These are phyloP conservation scores for Lithobates sylvaticus DNA, from an alignment of 2,797 vertebrate genomes.

Conservation along the genomic window DNA sequence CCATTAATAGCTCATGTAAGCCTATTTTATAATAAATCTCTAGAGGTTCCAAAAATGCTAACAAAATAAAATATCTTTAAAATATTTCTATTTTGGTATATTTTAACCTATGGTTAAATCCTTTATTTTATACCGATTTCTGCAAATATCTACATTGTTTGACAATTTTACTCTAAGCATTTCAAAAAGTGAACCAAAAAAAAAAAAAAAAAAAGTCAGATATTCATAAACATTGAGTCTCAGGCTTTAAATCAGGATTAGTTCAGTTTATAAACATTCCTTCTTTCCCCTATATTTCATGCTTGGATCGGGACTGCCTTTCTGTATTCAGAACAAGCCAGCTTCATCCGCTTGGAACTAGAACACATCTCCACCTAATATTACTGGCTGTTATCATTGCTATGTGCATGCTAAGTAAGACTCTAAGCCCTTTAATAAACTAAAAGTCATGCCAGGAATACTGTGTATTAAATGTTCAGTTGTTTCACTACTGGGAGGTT, in stretches of 20 bases:
- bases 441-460: too few species aligned
- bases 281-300: constrained; percentile 50
- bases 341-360: constrained; percentile 23
- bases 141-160: background rate
- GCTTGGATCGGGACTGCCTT: background rate
- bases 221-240: constrained; percentile 41
- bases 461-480: too few species aligned
- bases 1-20: too few species aligned
- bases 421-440: too few species aligned
- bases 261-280: constrained; percentile 47
- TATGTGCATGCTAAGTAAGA: background rate
- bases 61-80: background rate
- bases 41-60: too few species aligned
- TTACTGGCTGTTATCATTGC: background rate
- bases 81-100: background rate
- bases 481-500: too few species aligned
- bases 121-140: background rate
- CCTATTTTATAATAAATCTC: too few species aligned
- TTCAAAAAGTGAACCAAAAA: constrained; percentile 24
- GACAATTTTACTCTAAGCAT: background rate
- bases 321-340: constrained; percentile 13
- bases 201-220: background rate
- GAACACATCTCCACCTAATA: constrained; percentile 8
- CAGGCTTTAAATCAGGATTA: constrained; percentile 50
- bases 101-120: background rate